These are phyloP conservation scores for Gambusia holbrooki DNA, from an alignment of 2,113 vertebrate species.

Conservation along the genomic window DNA sequence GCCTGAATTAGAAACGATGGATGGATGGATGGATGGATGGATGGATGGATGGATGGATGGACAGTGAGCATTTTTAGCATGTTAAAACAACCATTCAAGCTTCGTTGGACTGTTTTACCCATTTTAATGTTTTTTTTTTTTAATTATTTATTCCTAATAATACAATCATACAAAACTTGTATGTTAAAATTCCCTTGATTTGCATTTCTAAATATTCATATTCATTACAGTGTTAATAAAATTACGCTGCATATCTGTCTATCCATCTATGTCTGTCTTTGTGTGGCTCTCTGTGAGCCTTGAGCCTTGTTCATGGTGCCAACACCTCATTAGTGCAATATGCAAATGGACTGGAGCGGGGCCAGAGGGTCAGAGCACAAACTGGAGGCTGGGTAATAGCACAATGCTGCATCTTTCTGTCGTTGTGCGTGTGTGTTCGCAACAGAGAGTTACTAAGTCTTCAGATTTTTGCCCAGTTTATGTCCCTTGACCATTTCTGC, in stretches of 20 bases:
- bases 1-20: too few species aligned
- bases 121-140: too few species aligned
- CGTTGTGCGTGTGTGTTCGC: slow-evolving; percentile 37
- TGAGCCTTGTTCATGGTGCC: slow-evolving; percentile 67
- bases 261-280: slow-evolving; percentile 33
- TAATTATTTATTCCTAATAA: not conserved
- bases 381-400: slow-evolving; percentile 94
- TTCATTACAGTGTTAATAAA: not conserved
- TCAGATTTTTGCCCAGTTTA: slow-evolving; percentile 22
- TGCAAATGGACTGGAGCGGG: slow-evolving; percentile 90
- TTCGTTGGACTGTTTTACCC: too few species aligned
- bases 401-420: slow-evolving; percentile 77
- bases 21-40: too few species aligned
- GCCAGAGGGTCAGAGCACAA: slow-evolving; percentile 93
- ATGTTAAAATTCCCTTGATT: not conserved
- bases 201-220: not conserved
- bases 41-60: too few species aligned
- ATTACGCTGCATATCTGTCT: slow-evolving; percentile 19
- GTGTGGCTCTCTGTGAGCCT: slow-evolving; percentile 57
- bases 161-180: not conserved
- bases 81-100: too few species aligned
- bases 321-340: slow-evolving; percentile 85
- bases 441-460: slow-evolving; percentile 20
- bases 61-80: too few species aligned
- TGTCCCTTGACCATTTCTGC: slow-evolving; percentile 21